Base-by-base conservation (phyloP, 2,888 invertebrate genomes). In the Vannuccia rotundouncinata region DNA sequence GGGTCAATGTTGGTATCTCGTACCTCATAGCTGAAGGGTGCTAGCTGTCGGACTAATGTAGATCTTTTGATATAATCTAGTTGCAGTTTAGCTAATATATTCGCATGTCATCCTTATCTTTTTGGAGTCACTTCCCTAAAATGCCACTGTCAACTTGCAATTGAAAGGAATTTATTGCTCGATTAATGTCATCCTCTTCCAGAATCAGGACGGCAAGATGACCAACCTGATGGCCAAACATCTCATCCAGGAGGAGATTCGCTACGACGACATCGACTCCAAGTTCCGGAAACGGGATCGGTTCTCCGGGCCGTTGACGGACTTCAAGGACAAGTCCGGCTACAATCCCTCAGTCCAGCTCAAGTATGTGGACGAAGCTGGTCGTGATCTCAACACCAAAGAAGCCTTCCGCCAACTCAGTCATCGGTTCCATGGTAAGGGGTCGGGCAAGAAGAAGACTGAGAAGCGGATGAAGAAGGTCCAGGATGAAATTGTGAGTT, bases 381-480 rank as follows among this genome's bases (percentile, higher is more conserved):
- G 99, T 0, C 92, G 94, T 80, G 91, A 93, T 84, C 91, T 99
- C 82, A 93, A 93, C 85, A 92, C 93, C 80, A 99, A 99, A 89
- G 98, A 99, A 90, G 98, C 99, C 76, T 98, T 97, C 89, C 85
- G 90, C 60, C 94, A 95, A 90, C 90, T 98, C 79, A 95, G 95
- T 29, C 98, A 97, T 89, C 95, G 97, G 89, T 99, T 99, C 90
- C 99, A 99, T 89, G 99, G 99, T 79, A 98, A 99, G 90, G 96
- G 96, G 0, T 96, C 98, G 27, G 98, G 99, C 79, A 99, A 99
- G 89, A 97, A 95, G 90, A 99, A 99, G 90, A 91, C 91, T 84
- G 98, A 99, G 89, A 99, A 99, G 87, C 91, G 97, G 83, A 92
- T 94, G 89, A 95, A 95, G 89, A 96, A 98, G 89, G 91, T 92